Evolutionary conservation across 2,113 vertebrate species (phyloP).

Genomic region (Artemisiospiza belli): DNA sequence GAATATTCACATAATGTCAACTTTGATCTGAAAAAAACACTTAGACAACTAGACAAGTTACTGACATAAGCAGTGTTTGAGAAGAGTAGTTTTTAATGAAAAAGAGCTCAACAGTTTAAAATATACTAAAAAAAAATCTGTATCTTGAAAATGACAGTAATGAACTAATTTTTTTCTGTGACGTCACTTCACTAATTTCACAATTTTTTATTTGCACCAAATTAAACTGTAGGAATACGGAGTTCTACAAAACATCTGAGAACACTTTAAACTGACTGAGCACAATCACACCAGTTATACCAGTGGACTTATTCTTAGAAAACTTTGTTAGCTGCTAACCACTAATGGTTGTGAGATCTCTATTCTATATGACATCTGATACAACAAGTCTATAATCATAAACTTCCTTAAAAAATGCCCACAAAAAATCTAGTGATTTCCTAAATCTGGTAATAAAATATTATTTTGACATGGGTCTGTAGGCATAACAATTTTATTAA

Average conservation of each 20-base stretch:
- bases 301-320: neutral
- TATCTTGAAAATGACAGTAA: neutral
- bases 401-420: neutral
- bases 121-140: neutral
- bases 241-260: neutral
- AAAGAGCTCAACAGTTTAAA: neutral
- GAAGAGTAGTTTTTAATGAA: neutral
- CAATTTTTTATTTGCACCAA: neutral
- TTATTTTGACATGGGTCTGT: neutral
- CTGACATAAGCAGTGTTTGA: neutral
- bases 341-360: neutral
- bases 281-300: neutral
- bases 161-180: neutral
- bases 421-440: neutral
- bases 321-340: neutral
- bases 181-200: neutral
- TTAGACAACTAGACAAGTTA: neutral
- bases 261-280: neutral
- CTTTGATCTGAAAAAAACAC: neutral
- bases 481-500: neutral
- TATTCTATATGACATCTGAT: neutral
- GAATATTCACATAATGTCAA: neutral
- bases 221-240: neutral
- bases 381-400: neutral
- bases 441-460: neutral